Evolutionary conservation across 2,113 vertebrate species (phyloP).

Genomic region (Sinocyclocheilus anophthalmus): DNA sequence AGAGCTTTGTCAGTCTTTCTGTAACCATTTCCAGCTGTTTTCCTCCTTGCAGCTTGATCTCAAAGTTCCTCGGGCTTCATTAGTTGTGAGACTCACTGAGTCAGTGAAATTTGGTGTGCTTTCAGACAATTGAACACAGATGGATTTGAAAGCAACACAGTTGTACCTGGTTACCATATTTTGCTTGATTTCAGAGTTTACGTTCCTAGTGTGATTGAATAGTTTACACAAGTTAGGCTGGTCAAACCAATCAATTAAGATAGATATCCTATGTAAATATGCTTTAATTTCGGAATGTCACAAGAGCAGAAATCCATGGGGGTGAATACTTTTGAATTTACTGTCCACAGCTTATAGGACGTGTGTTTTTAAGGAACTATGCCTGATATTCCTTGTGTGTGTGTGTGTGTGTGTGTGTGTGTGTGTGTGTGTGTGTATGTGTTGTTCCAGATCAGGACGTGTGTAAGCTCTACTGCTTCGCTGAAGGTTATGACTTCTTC

Average conservation of each 20-base stretch:
- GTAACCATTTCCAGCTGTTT: not conserved
- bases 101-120: not conserved
- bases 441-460: slow-evolving; percentile 83
- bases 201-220: not conserved
- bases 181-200: not conserved
- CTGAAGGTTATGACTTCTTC: slow-evolving; percentile 93
- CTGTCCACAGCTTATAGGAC: not conserved
- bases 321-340: not conserved
- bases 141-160: not conserved
- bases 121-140: not conserved
- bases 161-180: not conserved
- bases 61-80: not conserved
- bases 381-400: not conserved
- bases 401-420: not conserved
- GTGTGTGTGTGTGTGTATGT: not conserved
- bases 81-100: slow-evolving; percentile 6
- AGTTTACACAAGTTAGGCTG: not conserved
- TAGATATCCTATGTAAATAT: not conserved
- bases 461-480: slow-evolving; percentile 91
- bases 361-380: not conserved
- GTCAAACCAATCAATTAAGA: not conserved
- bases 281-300: not conserved
- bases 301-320: not conserved
- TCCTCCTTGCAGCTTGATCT: not conserved
- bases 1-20: not conserved